Evolutionary conservation across 1,140 invertebrate species (phyloP), one percentile per base, ranked within the genome.

Genomic region (Campodea augens): DNA sequence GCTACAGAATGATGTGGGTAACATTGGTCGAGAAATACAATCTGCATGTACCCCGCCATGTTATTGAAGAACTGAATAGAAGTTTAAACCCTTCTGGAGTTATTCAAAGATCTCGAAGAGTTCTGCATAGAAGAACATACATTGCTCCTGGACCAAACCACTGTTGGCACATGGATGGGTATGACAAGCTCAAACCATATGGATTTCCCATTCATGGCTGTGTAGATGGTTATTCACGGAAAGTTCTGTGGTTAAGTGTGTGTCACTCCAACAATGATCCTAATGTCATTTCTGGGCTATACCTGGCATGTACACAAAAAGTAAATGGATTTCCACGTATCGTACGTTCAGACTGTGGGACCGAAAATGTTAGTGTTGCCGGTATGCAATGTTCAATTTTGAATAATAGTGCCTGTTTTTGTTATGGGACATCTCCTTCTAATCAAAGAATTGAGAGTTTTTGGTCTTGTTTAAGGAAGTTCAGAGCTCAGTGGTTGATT

Each of bases 121-220:
- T 37, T 18, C 36, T 51, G 19, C 19, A 25, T n/a, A 45, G 55
- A 43, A 40, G 58, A 20, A 4, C 25, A 15, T 59, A 56, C 40
- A 36, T 32, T 15, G 38, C 15, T 12, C 44, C 25, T 40, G 57
- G 57, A 5, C 57, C 57, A 45, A 57, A 57, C 44, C 50, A 41
- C 48, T 4, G 53, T 0, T 60, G 58, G 57, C 58, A 61, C 48
- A 42, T 57, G 1, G 56, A 61, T 49, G 51, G 47, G 0, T 56
- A 56, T 48, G 56, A 59, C 40, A 59, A 59, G 45, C 48, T 59
- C 1, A 60, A 59, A 46, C 52, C 47, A 23, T 58, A 51, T 49
- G 57, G 55, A 15, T 47, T 60, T 19, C 49, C 48, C 20, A 53
- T 60, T 5, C 44, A 54, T 48, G 55, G 50, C 4, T 56, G 53